Base-by-base conservation (phyloP, 2,888 invertebrate species). In the Drosophila mettleri region DNA sequence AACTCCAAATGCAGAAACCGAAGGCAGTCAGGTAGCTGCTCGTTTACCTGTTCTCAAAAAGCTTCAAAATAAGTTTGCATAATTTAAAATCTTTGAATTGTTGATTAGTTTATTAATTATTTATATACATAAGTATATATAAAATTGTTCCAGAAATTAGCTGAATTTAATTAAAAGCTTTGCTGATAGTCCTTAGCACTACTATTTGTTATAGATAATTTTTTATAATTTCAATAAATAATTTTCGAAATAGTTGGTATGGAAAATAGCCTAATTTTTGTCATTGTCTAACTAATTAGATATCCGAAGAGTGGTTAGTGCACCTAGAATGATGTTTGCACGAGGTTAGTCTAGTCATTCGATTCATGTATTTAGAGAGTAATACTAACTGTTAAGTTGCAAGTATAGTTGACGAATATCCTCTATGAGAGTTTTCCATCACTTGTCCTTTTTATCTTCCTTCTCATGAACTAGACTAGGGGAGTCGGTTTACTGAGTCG, bases 331-430 rank as follows among this genome's bases (percentile, higher is more conserved):
- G 3, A 29, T 14, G 12, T 1, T 1, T n/a, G n/a, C n/a, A n/a
- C n/a, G n/a, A n/a, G 22, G 2, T 43, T 43, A 43, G 3, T 1
- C 3, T 10, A 39, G 2, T 20, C 12, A 14, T 20, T 16, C 14
- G 6, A 24, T 9, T 3, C 2, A 24, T 16, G 8, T 20, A 20
- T 1, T 8, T 27, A 16, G 20, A 5, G 38, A 10, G 20, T 29
- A 10, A 29, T 20, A 38, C 53, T 9, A 41, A 31, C 48, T 34
- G 20, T 18, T 27, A 57, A 46, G 52, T 71, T 51, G 46, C 9
- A 24, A 18, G 20, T 16, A 16, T 33, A 22, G n/a, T n/a, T 48
- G 10, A 12, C n/a, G 41, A 38, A 33, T 46, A n/a, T 16, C n/a
- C 14, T 14, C 29, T 8, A 8, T 36, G 14, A 14, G 2, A n/a